These are phyloP conservation scores for Microcebus murinus DNA, from an alignment of 2,113 vertebrate genomes.

Conservation along the genomic window DNA sequence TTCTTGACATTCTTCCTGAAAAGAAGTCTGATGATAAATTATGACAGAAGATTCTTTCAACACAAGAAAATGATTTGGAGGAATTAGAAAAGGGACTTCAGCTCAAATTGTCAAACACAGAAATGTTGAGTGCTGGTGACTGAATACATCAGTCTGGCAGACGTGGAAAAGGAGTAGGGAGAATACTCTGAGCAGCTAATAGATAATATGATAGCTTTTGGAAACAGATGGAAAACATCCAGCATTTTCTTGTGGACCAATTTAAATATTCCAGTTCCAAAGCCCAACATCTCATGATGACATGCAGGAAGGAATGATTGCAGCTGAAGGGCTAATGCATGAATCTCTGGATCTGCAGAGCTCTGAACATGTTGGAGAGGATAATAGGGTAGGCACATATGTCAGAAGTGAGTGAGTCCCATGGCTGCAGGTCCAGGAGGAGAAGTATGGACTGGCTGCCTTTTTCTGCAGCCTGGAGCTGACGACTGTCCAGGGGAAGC, in stretches of 20 bases:
- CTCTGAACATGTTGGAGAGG: slow-evolving; percentile 78
- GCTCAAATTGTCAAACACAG: slow-evolving; percentile 72
- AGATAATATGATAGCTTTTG: slow-evolving; percentile 90
- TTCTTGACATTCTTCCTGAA: slow-evolving; percentile 85
- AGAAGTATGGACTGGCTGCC: too few relatives aligned
- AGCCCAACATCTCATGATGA: slow-evolving; percentile 82
- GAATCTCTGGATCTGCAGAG: slow-evolving; percentile 85
- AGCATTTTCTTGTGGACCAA: slow-evolving; percentile 86
- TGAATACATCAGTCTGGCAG: slow-evolving; percentile 88
- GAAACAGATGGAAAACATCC: slow-evolving; percentile 89
- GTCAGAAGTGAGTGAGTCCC: too few relatives aligned
- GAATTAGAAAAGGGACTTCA: slow-evolving; percentile 87
- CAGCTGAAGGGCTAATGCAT: slow-evolving; percentile 86
- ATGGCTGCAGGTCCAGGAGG: too few relatives aligned
- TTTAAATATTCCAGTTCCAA: slow-evolving; percentile 85
- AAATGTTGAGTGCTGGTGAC: slow-evolving; percentile 70
- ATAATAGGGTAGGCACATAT: too few relatives aligned
- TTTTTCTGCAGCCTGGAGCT: too few relatives aligned
- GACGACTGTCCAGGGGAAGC: too few relatives aligned
- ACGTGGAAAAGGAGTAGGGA: slow-evolving; percentile 91
- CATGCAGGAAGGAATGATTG: slow-evolving; percentile 85
- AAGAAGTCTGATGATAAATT: slow-evolving; percentile 88
- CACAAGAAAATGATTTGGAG: slow-evolving; percentile 89
- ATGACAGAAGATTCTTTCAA: slow-evolving; percentile 87
- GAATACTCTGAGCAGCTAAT: slow-evolving; percentile 88